Evolutionary conservation across 2,797 vertebrate species (phyloP).

Genomic region (Melanotaenia maccullochi): DNA sequence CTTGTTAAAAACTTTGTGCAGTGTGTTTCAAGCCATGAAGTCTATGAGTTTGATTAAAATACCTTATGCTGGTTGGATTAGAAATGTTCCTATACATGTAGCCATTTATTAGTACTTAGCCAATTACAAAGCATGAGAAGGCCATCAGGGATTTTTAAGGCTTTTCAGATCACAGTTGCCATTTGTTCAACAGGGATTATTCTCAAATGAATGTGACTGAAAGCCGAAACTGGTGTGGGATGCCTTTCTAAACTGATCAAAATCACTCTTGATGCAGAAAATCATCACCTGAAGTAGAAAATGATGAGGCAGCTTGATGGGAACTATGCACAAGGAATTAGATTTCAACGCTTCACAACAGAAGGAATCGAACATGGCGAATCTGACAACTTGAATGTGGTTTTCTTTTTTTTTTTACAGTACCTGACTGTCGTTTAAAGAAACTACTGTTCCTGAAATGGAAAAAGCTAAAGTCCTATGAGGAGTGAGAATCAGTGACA

Average conservation of each 20-base stretch:
- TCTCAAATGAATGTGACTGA: background rate
- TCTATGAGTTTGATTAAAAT: background rate
- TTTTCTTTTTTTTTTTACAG: conserved; percentile 20
- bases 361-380: background rate
- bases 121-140: background rate
- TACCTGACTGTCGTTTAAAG: conserved; percentile 29
- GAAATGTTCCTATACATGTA: background rate
- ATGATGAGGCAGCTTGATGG: conserved; percentile 4
- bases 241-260: background rate
- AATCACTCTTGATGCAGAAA: conserved; percentile 1
- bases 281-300: background rate
- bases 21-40: background rate
- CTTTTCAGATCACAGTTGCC: background rate
- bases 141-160: background rate
- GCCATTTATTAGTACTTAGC: background rate
- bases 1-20: background rate
- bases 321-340: background rate
- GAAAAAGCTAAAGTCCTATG: conserved; percentile 51
- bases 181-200: background rate
- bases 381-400: background rate
- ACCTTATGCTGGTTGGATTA: background rate
- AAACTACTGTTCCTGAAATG: conserved; percentile 37
- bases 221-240: background rate
- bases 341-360: conserved; percentile 10
- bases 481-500: conserved; percentile 51